Evolutionary conservation across 2,113 vertebrate genomes (phyloP).

Genomic region (Gnathonemus longibarbis): DNA sequence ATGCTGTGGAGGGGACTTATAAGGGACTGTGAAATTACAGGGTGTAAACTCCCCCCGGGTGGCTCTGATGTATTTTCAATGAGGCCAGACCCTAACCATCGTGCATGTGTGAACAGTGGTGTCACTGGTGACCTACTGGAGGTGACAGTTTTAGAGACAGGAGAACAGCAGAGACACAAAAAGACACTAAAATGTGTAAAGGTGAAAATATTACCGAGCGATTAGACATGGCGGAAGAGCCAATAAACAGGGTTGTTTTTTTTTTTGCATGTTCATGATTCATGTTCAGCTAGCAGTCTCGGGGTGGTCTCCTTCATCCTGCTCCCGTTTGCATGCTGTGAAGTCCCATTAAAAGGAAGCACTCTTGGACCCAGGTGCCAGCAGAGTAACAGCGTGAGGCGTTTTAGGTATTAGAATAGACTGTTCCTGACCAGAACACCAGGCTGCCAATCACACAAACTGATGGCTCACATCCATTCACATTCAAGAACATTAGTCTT

Average conservation of each 20-base stretch:
- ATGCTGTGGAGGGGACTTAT: neutral
- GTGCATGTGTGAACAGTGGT: neutral
- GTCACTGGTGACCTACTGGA: neutral
- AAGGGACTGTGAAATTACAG: neutral
- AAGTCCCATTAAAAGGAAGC: neutral
- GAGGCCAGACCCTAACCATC: neutral
- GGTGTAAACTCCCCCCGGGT: neutral
- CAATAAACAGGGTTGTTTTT: neutral
- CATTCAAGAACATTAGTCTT: neutral
- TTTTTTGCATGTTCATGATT: neutral
- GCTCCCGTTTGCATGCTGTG: neutral
- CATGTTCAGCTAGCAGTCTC: neutral
- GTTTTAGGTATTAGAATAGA: neutral
- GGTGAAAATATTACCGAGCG: neutral
- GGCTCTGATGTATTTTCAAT: neutral
- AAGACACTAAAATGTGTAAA: neutral
- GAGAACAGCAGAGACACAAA: neutral
- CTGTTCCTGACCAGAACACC: neutral
- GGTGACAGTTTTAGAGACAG: neutral
- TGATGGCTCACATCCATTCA: neutral
- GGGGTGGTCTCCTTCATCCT: neutral
- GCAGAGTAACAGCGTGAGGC: neutral
- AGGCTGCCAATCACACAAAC: neutral
- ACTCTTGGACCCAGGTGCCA: neutral
- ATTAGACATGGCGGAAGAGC: neutral